Conservation (phyloP, 2,113 vertebrate genomes). For the Aix galericulata region DNA sequence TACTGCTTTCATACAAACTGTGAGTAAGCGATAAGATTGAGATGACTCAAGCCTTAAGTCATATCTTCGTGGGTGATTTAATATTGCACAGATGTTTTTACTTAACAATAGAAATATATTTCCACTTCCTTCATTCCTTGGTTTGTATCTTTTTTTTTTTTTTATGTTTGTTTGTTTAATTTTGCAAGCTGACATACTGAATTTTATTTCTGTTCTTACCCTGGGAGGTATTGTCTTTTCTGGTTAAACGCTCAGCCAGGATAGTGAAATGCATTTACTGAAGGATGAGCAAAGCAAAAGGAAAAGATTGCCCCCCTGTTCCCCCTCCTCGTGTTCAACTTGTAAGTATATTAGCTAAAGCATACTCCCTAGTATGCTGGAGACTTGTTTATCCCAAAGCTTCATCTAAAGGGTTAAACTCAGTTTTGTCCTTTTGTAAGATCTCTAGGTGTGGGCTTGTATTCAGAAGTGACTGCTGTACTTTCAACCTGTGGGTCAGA, state of each 20-base stretch:
- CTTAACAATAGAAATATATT: conserved; percentile 34
- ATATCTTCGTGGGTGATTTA: conserved; percentile 50
- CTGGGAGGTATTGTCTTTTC: background rate
- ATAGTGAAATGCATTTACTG: background rate
- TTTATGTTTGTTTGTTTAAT: background rate
- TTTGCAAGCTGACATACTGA: background rate
- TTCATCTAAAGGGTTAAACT: background rate
- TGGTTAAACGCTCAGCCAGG: background rate
- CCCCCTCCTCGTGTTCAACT: background rate
- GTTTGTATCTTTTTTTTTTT: background rate
- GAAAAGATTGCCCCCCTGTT: background rate
- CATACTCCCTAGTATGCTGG: background rate
- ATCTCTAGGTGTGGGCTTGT: background rate
- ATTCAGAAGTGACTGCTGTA: background rate
- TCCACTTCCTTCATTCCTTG: background rate
- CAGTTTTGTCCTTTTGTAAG: background rate
- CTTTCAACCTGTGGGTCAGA: background rate
- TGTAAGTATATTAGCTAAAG: background rate
- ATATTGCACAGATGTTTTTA: conserved; percentile 41
- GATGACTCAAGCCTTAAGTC: conserved; percentile 64
- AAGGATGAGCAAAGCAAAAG: background rate
- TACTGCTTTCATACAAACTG: background rate
- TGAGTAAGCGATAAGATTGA: conserved; percentile 19
- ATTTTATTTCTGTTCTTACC: conserved; percentile 4
- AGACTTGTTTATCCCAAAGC: background rate